These are phyloP conservation scores for Propsilocerus akamusi DNA, from an alignment of 1,140 invertebrate species.

Conservation along the genomic window DNA sequence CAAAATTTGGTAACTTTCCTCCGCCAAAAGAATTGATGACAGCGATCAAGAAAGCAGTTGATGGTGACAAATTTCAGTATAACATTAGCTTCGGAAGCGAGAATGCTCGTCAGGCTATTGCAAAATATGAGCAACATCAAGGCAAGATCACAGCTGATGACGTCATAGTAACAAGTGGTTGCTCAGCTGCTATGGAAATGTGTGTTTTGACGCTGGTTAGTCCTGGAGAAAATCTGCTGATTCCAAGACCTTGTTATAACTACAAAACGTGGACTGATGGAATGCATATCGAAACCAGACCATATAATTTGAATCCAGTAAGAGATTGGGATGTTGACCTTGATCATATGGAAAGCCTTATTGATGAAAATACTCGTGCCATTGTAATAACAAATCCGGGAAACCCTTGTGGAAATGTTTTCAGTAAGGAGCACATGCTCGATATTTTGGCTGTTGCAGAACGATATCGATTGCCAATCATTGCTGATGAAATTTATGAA, in stretches of 20 bases:
- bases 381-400: slow-evolving; percentile 90
- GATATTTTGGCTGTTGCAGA: slow-evolving; percentile 61
- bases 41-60: neutral
- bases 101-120: slow-evolving; percentile 55
- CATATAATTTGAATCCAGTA: slow-evolving; percentile 68
- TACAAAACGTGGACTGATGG: slow-evolving; percentile 76
- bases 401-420: slow-evolving; percentile 92
- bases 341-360: slow-evolving; percentile 60
- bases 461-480: slow-evolving; percentile 69
- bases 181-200: slow-evolving; percentile 78
- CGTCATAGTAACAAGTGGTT: slow-evolving; percentile 80
- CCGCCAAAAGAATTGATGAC: neutral
- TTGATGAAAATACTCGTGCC: slow-evolving; percentile 75
- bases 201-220: slow-evolving; percentile 69
- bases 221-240: slow-evolving; percentile 71
- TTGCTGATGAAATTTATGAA: slow-evolving; percentile 78
- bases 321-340: slow-evolving; percentile 77
- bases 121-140: slow-evolving; percentile 51
- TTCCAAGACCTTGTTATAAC: slow-evolving; percentile 78
- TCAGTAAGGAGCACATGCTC: slow-evolving; percentile 50
- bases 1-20: slow-evolving; percentile 1
- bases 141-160: slow-evolving; percentile 48
- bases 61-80: slow-evolving; percentile 1
- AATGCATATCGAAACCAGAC: slow-evolving; percentile 57
- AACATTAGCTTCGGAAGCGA: neutral